phyloP scores from a whole-genome alignment of 2,888 invertebrate species.

The Cephalotes varians region DNA sequence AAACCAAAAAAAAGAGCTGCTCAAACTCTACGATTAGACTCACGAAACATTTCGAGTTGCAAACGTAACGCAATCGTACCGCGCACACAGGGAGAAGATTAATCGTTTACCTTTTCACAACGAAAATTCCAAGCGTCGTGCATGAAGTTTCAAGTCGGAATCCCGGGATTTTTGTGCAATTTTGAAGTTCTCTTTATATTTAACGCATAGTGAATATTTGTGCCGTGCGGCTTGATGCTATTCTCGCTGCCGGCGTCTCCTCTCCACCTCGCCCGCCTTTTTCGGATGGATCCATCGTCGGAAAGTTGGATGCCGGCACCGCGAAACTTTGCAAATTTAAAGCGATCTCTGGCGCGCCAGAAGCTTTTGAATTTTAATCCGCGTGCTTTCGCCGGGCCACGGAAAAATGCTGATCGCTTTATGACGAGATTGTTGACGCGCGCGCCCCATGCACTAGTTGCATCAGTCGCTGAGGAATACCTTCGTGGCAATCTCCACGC shows the following conservation, averaged over 20 bases:
- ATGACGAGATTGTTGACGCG: constrained; percentile 49
- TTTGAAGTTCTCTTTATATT: constrained; percentile 50
- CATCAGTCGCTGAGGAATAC: constrained; percentile 35
- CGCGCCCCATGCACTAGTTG: constrained; percentile 43
- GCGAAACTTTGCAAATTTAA: constrained; percentile 72
- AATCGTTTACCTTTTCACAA: constrained; percentile 48
- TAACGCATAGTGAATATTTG: constrained; percentile 47
- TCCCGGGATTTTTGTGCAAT: constrained; percentile 43
- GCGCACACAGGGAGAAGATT: constrained; percentile 29
- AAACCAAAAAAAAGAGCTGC: constrained; percentile 6
- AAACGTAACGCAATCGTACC: constrained; percentile 35
- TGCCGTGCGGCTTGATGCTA: constrained; percentile 44
- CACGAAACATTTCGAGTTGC: constrained; percentile 31
- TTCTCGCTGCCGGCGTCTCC: constrained; percentile 53
- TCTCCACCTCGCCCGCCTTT: constrained; percentile 36
- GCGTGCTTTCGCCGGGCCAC: constrained; percentile 44
- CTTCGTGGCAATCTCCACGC: constrained; percentile 30
- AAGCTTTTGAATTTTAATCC: constrained; percentile 73
- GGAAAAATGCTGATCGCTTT: constrained; percentile 66
- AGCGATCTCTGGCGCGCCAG: constrained; percentile 61
- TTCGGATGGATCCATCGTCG: constrained; percentile 57
- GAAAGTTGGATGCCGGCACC: constrained; percentile 59
- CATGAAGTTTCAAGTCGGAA: constrained; percentile 34
- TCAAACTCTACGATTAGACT: constrained; percentile 15
- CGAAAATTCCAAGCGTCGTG: constrained; percentile 42